Evolutionary conservation across 2,888 invertebrate genomes (phyloP).

Genomic region (Dasypolia templi): DNA sequence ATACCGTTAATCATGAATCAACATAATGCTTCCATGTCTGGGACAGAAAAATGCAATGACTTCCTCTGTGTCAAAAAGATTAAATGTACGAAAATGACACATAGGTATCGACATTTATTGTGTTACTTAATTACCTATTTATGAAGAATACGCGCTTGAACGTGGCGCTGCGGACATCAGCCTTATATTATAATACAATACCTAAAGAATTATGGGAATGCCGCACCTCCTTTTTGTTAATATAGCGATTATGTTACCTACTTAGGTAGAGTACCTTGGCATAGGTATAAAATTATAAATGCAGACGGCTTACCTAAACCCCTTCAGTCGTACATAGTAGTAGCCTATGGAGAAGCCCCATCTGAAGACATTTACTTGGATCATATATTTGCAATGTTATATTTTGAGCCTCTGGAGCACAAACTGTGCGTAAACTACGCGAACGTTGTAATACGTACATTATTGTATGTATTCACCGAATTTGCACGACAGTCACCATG

Average conservation of each 20-base stretch:
- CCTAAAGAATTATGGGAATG: background rate
- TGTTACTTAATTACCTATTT: background rate
- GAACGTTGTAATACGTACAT: background rate
- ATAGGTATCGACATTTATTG: too few species aligned
- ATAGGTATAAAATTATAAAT: slow-evolving; percentile 5
- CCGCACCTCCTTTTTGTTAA: background rate
- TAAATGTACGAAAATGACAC: slow-evolving; percentile 1
- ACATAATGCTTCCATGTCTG: slow-evolving; percentile 12
- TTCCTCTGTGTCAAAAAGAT: slow-evolving; percentile 1
- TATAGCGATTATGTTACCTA: background rate
- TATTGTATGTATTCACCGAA: slow-evolving; percentile 2
- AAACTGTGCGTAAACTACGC: too few species aligned
- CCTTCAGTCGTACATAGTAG: background rate
- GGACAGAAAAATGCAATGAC: slow-evolving; percentile 12
- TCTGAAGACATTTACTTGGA: background rate
- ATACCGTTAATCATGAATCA: slow-evolving; percentile 44
- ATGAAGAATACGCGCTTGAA: background rate
- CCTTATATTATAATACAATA: background rate
- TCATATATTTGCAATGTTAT: background rate
- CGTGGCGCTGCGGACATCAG: background rate
- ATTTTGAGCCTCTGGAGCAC: background rate
- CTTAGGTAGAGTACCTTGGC: too few species aligned
- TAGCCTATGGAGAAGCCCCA: background rate
- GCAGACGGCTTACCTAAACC: background rate
- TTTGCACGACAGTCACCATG: background rate